Conservation (phyloP, 2,888 invertebrate genomes). For the Leucophenga montana region DNA sequence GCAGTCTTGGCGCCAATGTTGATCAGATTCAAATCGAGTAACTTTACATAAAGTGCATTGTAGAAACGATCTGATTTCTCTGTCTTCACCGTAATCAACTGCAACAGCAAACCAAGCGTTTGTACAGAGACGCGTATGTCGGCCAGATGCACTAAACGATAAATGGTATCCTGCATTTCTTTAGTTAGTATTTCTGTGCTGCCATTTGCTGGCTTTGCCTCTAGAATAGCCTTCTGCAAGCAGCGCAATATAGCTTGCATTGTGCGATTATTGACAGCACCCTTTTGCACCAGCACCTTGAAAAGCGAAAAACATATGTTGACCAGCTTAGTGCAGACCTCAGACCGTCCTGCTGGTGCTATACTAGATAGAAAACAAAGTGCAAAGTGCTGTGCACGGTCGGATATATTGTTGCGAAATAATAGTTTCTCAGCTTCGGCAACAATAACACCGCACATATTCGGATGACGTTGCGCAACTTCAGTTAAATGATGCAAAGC, state of each 20-base stretch:
- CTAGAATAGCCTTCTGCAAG: conserved; percentile 81
- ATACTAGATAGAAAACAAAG: conserved; percentile 93
- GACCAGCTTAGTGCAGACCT: conserved; percentile 89
- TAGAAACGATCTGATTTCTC: conserved; percentile 78
- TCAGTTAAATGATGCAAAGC: conserved; percentile 89
- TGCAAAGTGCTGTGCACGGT: conserved; percentile 92
- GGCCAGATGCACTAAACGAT: conserved; percentile 85
- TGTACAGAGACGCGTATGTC: conserved; percentile 81
- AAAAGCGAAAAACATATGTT: conserved; percentile 96
- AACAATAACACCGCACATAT: conserved; percentile 92
- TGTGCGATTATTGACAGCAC: conserved; percentile 87
- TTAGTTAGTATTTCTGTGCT: conserved; percentile 67
- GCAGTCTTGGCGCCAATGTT: conserved; percentile 76
- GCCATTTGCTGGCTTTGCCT: conserved; percentile 65
- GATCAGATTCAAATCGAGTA: conserved; percentile 83
- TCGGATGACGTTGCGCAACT: conserved; percentile 87
- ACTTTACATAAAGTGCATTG: conserved; percentile 89
- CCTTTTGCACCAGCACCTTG: conserved; percentile 88
- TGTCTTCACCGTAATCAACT: conserved; percentile 65
- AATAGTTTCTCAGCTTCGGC: conserved; percentile 92
- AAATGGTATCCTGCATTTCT: conserved; percentile 79
- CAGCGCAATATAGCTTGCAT: conserved; percentile 88
- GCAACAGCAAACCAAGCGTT: conserved; percentile 70
- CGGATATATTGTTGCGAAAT: conserved; percentile 89
- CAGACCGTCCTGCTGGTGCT: conserved; percentile 80